These are phyloP conservation scores for Perodicticus potto DNA, from an alignment of 2,797 vertebrate species.

Conservation along the genomic window DNA sequence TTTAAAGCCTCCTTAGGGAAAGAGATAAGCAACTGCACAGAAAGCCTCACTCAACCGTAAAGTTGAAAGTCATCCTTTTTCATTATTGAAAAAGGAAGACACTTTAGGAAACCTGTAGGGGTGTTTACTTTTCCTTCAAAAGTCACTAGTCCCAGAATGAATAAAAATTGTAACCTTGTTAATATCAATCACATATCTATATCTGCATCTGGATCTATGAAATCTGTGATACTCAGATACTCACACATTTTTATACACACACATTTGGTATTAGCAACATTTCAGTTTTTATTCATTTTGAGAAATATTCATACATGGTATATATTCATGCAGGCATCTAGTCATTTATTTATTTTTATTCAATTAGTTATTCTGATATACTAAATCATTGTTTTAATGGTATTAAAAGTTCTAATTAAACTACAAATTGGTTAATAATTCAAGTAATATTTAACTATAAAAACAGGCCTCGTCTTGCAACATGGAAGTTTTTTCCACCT, in stretches of 20 bases:
- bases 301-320: neutral
- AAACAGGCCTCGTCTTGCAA: neutral
- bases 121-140: constrained; percentile 6
- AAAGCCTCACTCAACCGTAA: neutral
- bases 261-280: neutral
- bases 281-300: neutral
- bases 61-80: neutral
- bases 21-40: neutral
- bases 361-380: neutral
- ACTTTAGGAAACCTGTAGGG: neutral
- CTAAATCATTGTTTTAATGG: neutral
- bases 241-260: neutral
- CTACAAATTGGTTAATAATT: neutral
- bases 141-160: neutral
- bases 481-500: neutral
- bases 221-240: neutral
- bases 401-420: constrained; percentile 16
- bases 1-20: constrained; percentile 8
- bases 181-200: neutral
- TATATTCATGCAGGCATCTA: neutral
- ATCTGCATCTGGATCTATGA: neutral
- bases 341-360: neutral
- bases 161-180: neutral
- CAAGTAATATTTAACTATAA: neutral
- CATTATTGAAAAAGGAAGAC: constrained; percentile 7